Conservation (phyloP, 2,797 vertebrate species). For the Manis pentadactyla region DNA sequence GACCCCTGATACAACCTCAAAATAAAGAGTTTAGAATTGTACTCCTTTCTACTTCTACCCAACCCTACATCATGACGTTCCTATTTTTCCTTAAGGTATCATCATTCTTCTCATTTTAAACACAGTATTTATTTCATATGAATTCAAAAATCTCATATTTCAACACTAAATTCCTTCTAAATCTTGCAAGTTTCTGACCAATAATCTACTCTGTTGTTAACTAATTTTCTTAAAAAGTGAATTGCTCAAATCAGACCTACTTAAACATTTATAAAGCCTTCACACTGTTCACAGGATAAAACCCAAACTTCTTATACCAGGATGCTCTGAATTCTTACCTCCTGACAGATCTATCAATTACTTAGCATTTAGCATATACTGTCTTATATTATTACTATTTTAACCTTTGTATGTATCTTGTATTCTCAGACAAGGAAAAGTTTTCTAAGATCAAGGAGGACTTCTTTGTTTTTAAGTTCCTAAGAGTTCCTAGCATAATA, state of each 20-base stretch:
- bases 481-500: background rate
- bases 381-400: background rate
- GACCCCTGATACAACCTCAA: background rate
- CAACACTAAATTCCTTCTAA: background rate
- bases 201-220: background rate
- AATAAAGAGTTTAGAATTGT: conserved; percentile 18
- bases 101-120: background rate
- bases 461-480: conserved; percentile 5
- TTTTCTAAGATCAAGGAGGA: conserved; percentile 11
- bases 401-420: background rate
- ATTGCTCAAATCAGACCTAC: conserved; percentile 24
- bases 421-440: conserved; percentile 39
- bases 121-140: background rate
- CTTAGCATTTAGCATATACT: background rate
- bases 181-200: background rate
- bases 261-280: conserved; percentile 43
- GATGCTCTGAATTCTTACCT: conserved; percentile 50
- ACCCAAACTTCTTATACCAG: conserved; percentile 48
- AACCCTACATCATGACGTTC: background rate
- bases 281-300: background rate
- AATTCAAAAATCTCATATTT: background rate
- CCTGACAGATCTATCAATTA: background rate
- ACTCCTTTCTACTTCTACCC: background rate
- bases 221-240: conserved; percentile 29
- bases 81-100: background rate